Conservation (phyloP, 2,888 invertebrate species). For the Melanchra persicariae region DNA sequence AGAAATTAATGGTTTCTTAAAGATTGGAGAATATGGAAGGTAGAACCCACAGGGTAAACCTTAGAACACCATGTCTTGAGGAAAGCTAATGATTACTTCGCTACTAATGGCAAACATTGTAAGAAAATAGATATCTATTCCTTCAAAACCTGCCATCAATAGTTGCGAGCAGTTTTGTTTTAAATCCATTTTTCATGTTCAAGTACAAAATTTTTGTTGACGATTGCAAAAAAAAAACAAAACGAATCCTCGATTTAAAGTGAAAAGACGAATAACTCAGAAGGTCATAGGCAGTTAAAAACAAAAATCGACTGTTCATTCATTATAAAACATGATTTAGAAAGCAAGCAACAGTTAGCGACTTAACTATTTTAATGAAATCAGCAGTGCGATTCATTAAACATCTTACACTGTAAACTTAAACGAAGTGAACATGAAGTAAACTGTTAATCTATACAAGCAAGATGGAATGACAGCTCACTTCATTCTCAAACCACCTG, state of each 20-base stretch:
- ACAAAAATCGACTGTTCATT: conserved; percentile 5
- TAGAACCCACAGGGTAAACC: conserved; percentile 69
- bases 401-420: too few relatives aligned
- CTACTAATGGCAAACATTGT: conserved; percentile 68
- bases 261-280: not conserved
- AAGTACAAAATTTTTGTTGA: conserved; percentile 53
- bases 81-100: conserved; percentile 75
- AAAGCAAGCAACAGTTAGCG: conserved; percentile 65
- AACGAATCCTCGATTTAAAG: not conserved
- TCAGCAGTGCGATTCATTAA: not conserved
- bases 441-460: too few relatives aligned
- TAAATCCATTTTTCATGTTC: conserved; percentile 70
- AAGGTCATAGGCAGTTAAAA: not conserved
- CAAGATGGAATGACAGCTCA: too few relatives aligned
- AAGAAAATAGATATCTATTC: conserved; percentile 24
- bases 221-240: not conserved
- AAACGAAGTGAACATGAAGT: too few relatives aligned
- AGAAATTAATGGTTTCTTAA: conserved; percentile 62
- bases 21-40: conserved; percentile 65
- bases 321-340: conserved; percentile 55
- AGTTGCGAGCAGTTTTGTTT: conserved; percentile 49
- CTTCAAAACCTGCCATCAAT: conserved; percentile 49
- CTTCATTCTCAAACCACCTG: too few relatives aligned
- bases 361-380: conserved; percentile 37
- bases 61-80: conserved; percentile 72